Percentiles rank a stretch among this genome's conserved stretches.
Evolutionary conservation across 2,113 vertebrate genomes (phyloP).

Genomic region (Oncorhynchus clarkii): DNA sequence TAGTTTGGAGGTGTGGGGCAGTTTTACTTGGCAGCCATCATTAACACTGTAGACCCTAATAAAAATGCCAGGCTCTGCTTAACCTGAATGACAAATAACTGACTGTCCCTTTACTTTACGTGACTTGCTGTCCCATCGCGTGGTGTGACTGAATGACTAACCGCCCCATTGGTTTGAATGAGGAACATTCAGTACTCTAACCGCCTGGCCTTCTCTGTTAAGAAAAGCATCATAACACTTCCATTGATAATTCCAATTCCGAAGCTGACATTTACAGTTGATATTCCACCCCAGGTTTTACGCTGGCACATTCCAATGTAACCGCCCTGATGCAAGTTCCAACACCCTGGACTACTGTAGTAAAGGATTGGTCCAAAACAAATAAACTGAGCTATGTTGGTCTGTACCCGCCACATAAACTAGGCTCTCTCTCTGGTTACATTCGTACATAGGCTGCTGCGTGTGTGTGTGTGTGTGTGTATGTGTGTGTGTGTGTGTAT

Average conservation of each 20-base stretch:
- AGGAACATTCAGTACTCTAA: slow-evolving; percentile 16
- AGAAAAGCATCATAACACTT: neutral
- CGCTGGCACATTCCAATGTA: slow-evolving; percentile 44
- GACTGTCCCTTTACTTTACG: slow-evolving; percentile 16
- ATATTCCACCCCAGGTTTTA: slow-evolving; percentile 24
- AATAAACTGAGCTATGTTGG: neutral
- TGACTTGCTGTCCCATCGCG: neutral
- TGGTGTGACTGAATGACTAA: neutral
- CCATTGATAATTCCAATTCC: slow-evolving; percentile 24
- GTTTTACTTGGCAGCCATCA: slow-evolving; percentile 17
- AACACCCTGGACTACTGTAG: slow-evolving; percentile 32
- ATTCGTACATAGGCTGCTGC: neutral
- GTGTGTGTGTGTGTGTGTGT: neutral
- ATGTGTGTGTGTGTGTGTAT: neutral
- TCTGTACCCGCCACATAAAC: neutral
- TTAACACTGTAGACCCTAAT: slow-evolving; percentile 35
- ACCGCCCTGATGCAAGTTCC: slow-evolving; percentile 41
- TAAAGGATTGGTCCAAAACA: slow-evolving; percentile 19
- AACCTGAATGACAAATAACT: slow-evolving; percentile 22
- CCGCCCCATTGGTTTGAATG: slow-evolving; percentile 19
- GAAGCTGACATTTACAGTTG: slow-evolving; percentile 38
- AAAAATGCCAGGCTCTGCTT: slow-evolving; percentile 30
- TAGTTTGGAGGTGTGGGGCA: slow-evolving; percentile 4
- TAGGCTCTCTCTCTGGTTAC: slow-evolving; percentile 5
- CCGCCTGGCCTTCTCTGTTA: neutral